A percentile compares a stretch with the other conserved stretches of the same genome.
These are phyloP conservation scores for Helicolenus hilgendorfi DNA, from an alignment of 2,797 vertebrate genomes.

Conservation along the genomic window DNA sequence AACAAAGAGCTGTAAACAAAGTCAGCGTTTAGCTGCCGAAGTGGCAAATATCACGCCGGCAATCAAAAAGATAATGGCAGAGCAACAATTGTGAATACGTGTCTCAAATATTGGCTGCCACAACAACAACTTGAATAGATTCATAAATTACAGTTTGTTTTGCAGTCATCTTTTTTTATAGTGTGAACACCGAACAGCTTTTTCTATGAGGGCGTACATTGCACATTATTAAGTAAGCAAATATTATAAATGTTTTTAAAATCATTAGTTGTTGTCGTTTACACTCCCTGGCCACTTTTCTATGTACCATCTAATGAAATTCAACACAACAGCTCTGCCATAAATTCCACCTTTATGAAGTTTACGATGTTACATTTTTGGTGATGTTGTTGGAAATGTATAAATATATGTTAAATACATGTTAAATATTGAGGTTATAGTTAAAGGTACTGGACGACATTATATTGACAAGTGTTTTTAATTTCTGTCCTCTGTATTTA, in stretches of 20 bases:
- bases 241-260: neutral
- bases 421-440: neutral
- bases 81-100: slow-evolving; percentile 27
- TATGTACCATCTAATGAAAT: neutral
- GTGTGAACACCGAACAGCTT: neutral
- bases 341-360: neutral
- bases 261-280: neutral
- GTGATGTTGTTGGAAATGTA: neutral
- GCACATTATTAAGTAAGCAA: neutral
- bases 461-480: neutral
- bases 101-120: slow-evolving; percentile 9
- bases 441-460: neutral
- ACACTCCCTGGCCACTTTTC: neutral
- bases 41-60: slow-evolving; percentile 11
- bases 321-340: neutral
- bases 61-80: slow-evolving; percentile 41
- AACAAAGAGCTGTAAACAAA: slow-evolving; percentile 75
- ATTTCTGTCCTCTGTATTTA: neutral
- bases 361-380: neutral
- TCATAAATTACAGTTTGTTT: slow-evolving; percentile 1
- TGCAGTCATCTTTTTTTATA: neutral
- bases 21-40: slow-evolving; percentile 48
- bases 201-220: neutral
- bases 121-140: slow-evolving; percentile 2
- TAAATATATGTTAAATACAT: neutral